These are phyloP conservation scores for Florisuga fusca DNA, from an alignment of 2,797 vertebrate species.

Conservation along the genomic window DNA sequence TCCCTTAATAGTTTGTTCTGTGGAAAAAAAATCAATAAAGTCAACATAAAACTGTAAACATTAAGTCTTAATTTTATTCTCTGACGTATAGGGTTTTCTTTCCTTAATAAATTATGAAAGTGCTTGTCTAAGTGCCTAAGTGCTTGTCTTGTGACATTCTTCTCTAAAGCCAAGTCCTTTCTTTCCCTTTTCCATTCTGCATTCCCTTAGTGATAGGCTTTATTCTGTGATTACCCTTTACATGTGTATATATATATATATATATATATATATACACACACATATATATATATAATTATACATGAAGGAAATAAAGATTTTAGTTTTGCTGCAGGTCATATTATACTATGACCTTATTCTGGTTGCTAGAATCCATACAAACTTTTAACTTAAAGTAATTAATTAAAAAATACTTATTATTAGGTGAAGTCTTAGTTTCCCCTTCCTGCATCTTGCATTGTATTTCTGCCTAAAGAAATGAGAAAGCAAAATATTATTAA, in stretches of 20 bases:
- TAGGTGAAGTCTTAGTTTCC: neutral
- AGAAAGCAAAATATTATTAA: neutral
- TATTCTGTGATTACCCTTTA: neutral
- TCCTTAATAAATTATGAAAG: conserved; percentile 6
- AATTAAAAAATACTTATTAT: neutral
- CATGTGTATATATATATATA: too few relatives aligned
- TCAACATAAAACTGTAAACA: conserved; percentile 64
- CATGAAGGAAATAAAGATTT: neutral
- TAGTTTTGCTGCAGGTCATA: neutral
- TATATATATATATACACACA: too few relatives aligned
- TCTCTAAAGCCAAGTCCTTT: neutral
- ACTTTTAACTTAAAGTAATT: neutral
- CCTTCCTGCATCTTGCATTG: neutral
- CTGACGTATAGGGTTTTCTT: conserved; percentile 3
- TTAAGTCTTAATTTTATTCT: conserved; percentile 75
- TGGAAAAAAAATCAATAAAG: conserved; percentile 72
- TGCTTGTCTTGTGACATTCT: conserved; percentile 9
- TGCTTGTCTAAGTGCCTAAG: too few relatives aligned
- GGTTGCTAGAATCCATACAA: neutral
- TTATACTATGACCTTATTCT: neutral
- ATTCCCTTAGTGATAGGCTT: neutral
- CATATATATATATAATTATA: too few relatives aligned
- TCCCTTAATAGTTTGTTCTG: conserved; percentile 58
- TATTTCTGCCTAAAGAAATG: neutral
- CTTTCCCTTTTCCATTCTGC: neutral